phyloP scores from a whole-genome alignment of 2,113 vertebrate species.

The Pluvialis apricaria region DNA sequence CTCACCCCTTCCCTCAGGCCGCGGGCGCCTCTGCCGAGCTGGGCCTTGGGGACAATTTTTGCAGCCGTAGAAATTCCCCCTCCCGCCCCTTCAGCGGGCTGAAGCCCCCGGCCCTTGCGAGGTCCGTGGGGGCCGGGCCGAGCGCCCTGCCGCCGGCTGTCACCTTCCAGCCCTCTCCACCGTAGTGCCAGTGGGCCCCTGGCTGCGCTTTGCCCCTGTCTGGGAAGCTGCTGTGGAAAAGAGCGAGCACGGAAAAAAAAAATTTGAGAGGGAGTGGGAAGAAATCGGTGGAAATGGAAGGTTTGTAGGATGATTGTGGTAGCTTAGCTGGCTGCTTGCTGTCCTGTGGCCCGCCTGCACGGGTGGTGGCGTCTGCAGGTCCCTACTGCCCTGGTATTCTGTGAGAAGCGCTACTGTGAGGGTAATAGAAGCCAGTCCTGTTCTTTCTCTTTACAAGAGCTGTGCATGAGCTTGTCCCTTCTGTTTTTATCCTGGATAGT shows the following conservation, averaged over 20 bases:
- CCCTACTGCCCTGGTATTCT: fast-evolving
- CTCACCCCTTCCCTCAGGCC: fast-evolving
- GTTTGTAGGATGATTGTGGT: background rate
- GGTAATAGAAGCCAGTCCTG: too few relatives aligned
- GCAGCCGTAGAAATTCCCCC: fast-evolving
- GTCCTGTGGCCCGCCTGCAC: too few relatives aligned
- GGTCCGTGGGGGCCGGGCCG: too few relatives aligned
- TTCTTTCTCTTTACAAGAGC: background rate
- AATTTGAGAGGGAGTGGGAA: background rate
- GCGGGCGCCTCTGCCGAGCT: fast-evolving
- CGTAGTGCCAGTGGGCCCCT: too few relatives aligned
- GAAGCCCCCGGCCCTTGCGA: fast-evolving
- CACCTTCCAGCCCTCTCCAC: background rate
- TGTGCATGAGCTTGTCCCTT: background rate
- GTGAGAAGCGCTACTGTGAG: too few relatives aligned
- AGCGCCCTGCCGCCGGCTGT: background rate
- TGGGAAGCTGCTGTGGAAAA: background rate
- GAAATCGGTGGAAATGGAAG: background rate
- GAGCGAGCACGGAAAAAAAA: background rate
- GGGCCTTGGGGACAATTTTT: fast-evolving
- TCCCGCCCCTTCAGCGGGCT: too few relatives aligned
- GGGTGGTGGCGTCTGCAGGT: fast-evolving
- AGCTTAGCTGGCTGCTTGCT: too few relatives aligned
- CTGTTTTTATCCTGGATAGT: background rate
- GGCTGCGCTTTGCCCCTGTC: too few relatives aligned